phyloP scores from a whole-genome alignment of 2,797 vertebrate genomes.

The Graptemys geographica region DNA sequence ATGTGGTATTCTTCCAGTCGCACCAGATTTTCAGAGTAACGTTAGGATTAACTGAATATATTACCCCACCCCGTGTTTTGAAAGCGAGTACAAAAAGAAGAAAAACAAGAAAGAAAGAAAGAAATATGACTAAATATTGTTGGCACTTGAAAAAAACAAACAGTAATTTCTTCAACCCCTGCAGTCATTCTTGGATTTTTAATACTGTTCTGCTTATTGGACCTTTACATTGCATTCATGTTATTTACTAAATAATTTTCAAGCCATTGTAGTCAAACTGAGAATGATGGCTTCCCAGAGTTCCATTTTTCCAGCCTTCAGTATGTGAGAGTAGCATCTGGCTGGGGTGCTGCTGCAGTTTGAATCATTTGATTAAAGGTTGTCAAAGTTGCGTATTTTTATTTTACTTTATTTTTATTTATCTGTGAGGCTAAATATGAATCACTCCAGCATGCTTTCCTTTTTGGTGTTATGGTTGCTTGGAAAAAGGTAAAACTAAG shows the following conservation, averaged over 20 bases:
- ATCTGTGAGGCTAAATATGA: slow-evolving; percentile 49
- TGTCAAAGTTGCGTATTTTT: slow-evolving; percentile 39
- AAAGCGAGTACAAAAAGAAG: background rate
- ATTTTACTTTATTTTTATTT: slow-evolving; percentile 63
- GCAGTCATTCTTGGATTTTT: slow-evolving; percentile 71
- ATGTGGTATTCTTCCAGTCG: slow-evolving; percentile 1
- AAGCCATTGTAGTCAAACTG: slow-evolving; percentile 36
- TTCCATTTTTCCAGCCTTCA: slow-evolving; percentile 56
- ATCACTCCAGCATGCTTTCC: slow-evolving; percentile 46
- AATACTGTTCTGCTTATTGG: slow-evolving; percentile 70
- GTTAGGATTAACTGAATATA: slow-evolving; percentile 15
- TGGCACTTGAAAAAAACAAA: slow-evolving; percentile 47
- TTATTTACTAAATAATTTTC: slow-evolving; percentile 73
- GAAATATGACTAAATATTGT: slow-evolving; percentile 62
- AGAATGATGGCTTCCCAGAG: slow-evolving; percentile 68
- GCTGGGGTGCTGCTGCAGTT: slow-evolving; percentile 43
- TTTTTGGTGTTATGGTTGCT: slow-evolving; percentile 44
- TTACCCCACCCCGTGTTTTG: slow-evolving; percentile 23
- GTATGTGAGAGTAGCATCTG: slow-evolving; percentile 48
- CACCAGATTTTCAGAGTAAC: background rate
- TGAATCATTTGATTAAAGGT: slow-evolving; percentile 71
- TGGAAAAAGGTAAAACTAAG: slow-evolving; percentile 41
- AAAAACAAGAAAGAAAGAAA: slow-evolving; percentile 43
- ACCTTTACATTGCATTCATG: slow-evolving; percentile 46
- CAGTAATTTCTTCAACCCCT: slow-evolving; percentile 66